phyloP scores from a whole-genome alignment of 2,888 invertebrate species.

The Agrypnus murinus region DNA sequence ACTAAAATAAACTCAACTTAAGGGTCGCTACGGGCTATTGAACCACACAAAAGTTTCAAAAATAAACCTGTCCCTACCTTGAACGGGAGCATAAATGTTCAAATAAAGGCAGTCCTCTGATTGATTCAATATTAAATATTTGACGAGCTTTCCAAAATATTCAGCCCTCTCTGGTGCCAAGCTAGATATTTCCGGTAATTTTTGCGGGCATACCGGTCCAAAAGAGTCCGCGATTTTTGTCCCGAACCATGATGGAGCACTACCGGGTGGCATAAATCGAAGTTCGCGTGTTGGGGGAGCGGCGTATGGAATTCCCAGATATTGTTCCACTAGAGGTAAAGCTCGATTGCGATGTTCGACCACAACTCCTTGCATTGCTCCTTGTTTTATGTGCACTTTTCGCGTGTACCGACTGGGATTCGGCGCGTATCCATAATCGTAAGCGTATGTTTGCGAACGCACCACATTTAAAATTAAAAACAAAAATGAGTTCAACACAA shows the following conservation, averaged over 20 bases:
- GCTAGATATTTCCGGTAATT: conserved; percentile 80
- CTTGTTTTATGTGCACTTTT: conserved; percentile 59
- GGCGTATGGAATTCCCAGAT: conserved; percentile 87
- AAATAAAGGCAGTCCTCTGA: conserved; percentile 93
- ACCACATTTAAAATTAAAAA: conserved; percentile 32
- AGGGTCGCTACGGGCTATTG: conserved; percentile 21
- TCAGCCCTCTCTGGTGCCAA: conserved; percentile 80
- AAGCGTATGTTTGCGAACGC: conserved; percentile 39
- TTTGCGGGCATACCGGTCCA: conserved; percentile 91
- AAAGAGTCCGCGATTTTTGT: conserved; percentile 81
- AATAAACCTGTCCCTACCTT: conserved; percentile 76
- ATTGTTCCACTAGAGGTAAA: conserved; percentile 82
- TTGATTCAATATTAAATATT: conserved; percentile 78
- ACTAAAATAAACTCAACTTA: conserved; percentile 23
- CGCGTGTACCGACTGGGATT: conserved; percentile 57
- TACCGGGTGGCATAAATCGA: conserved; percentile 76
- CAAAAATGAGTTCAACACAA: conserved; percentile 22
- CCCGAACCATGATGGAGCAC: conserved; percentile 87
- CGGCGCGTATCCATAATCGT: conserved; percentile 53
- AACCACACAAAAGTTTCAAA: not conserved
- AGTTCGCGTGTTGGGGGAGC: conserved; percentile 83
- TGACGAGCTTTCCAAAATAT: conserved; percentile 82
- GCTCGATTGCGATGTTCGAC: conserved; percentile 79
- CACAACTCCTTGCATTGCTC: conserved; percentile 78
- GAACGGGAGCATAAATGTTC: conserved; percentile 92